Base-by-base conservation (phyloP, 1,140 invertebrate genomes). In the Episyrphus balteatus region DNA sequence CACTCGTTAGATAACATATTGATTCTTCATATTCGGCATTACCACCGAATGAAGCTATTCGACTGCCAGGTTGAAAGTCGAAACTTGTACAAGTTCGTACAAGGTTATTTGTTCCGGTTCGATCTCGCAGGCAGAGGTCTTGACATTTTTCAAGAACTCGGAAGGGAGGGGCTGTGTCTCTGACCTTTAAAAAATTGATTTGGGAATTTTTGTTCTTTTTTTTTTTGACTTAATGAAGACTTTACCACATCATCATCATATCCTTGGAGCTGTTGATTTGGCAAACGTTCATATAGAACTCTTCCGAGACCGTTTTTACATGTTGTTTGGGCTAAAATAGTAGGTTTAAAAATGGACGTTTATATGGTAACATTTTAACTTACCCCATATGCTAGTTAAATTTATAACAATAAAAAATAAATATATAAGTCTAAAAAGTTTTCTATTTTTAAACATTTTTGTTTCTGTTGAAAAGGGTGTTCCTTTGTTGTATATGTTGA, bases 1-100 rank as follows among this genome's bases (percentile, higher is more conserved):
- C 88, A 10, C 83, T 74, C 8, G 88, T 89, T 45, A 92, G 63
- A 62, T 88, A 88, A 62, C 90, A 93, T n/a, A 82, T 85, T 10
- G 87, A 91, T 61, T 92, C 87, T 61, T 92, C 88, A 58, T 91
- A 92, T 58, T 91, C 87, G 0, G 84, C 80, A 42, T 81, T 81
- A 1, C 83, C 83, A 45, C 82, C 86, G 59, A 83, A 88, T 0
- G 84, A 84, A 19, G 83, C 82, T 49, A 88, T 86, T 17, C 87
- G 74, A 58, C 80, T 84, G 37, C 89, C 89, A 0, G 89, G 88
- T 66, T 90, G 84, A 59, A 92, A 92, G 68, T 92, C 88, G 48
- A 93, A 90, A 18, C 86, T 90, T 32, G 82, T 82, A 62, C 89
- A 92, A 2, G 81, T 77, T 46, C 84, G 75, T 33, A 86, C 81